Percentiles rank a stretch among this genome's conserved stretches.
These are phyloP conservation scores for Danaus melanippus DNA, from an alignment of 1,140 invertebrate genomes.

Conservation along the genomic window DNA sequence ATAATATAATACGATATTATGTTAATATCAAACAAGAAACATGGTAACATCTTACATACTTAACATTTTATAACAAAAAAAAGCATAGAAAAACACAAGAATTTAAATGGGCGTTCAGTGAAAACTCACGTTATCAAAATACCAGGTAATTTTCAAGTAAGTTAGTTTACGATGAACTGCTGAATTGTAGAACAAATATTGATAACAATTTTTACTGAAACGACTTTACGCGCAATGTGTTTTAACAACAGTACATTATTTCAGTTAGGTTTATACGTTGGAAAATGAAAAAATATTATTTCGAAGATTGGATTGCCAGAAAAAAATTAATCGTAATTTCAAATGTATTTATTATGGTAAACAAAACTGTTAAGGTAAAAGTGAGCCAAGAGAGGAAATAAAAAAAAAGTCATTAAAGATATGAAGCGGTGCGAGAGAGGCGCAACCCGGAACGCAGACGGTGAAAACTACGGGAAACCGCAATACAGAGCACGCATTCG, in stretches of 20 bases:
- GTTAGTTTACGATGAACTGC: constrained; percentile 17
- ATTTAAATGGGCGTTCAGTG: too few species aligned
- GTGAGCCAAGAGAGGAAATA: constrained; percentile 30
- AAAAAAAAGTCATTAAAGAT: constrained; percentile 45
- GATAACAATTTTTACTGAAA: constrained; percentile 24
- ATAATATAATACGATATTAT: constrained; percentile 1
- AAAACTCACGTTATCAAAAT: too few species aligned
- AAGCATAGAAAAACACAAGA: too few species aligned
- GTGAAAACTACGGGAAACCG: constrained; percentile 67
- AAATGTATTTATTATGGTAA: too few species aligned
- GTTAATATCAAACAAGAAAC: constrained; percentile 1
- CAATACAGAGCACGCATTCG: constrained; percentile 48
- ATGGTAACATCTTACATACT: not conserved
- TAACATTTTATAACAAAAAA: too few species aligned
- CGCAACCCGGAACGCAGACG: constrained; percentile 65
- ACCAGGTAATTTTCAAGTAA: constrained; percentile 6
- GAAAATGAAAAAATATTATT: too few species aligned
- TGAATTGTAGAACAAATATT: constrained; percentile 27
- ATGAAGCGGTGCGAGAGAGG: constrained; percentile 53
- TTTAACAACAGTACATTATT: too few species aligned
- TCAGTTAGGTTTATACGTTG: too few species aligned
- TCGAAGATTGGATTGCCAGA: too few species aligned
- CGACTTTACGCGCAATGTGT: too few species aligned
- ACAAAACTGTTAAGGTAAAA: constrained; percentile 29
- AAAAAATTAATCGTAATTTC: too few species aligned